Evolutionary conservation across 2,113 vertebrate species (phyloP), one percentile per base, ranked within the genome.

Genomic region (Hypocryptadius cinnamomeus): DNA sequence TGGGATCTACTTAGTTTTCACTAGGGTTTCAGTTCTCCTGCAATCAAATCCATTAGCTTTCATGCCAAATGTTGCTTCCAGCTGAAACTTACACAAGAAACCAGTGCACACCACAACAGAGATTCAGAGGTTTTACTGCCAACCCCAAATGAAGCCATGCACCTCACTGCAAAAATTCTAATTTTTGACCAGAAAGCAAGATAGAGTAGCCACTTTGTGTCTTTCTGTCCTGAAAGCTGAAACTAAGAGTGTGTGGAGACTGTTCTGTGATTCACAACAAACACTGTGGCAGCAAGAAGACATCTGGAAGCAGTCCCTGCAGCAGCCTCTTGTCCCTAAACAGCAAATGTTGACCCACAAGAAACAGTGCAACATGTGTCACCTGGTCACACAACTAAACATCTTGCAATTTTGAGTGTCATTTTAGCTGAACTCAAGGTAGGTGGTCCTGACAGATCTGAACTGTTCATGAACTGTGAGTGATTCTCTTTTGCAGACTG

Each of bases 41-140:
- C 76, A 50, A 48, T 50, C 68, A 89, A 45, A 64, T 85, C 85
- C 85, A 80, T 91, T 91, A 89, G 81, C 89, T 96, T 93, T 92
- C 85, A 87, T 80, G 50, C 15, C 76, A 74, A 78, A 74, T 47
- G 5, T 25, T 78, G 22, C 50, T 94, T 92, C 50, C 70, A 79
- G 74, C 11, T 92, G 57, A 90, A 74, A 84, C 33, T 85, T 47
- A 53, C 3, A 42, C 22, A 71, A 53, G 48, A 89, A 81, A 27
- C 10, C 10, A 51, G 39, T 15, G 71, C 37, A 39, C 3, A 6
- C 15, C 23, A 31, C 0, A 0, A 61, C 15, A 60, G 33, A 68
- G 40, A 20, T 63, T 68, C 16, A 23, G 33, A 54, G 72, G 64
- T 70, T 81, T 69, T 33, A 61, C 73, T 42, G 28, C 57, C 66